phyloP scores from a whole-genome alignment of 2,113 vertebrate species.

The Australoheros scitulus region DNA sequence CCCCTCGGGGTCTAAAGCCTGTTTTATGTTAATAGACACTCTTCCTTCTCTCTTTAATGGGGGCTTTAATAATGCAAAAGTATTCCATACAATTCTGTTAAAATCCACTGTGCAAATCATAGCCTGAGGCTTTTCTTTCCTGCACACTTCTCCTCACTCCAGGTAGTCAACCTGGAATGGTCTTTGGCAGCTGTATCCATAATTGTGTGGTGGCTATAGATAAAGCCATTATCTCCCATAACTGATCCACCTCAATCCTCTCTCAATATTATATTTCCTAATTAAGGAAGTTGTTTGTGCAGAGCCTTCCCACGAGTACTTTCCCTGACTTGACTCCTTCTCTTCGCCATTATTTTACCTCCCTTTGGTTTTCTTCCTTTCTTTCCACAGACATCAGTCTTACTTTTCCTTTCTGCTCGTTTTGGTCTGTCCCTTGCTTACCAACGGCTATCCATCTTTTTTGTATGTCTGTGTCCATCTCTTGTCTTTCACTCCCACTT shows the following conservation, averaged over 20 bases:
- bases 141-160: conserved; percentile 31
- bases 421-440: conserved; percentile 23
- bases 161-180: conserved; percentile 39
- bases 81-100: conserved; percentile 53
- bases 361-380: conserved; percentile 7
- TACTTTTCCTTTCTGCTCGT: conserved; percentile 17
- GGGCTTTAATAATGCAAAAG: conserved; percentile 63
- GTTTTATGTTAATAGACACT: conserved; percentile 62
- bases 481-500: conserved; percentile 2
- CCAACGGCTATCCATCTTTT: conserved; percentile 27
- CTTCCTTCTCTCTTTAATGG: conserved; percentile 54
- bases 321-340: conserved; percentile 26
- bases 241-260: conserved; percentile 66
- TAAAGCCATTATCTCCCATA: conserved; percentile 64
- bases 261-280: conserved; percentile 68
- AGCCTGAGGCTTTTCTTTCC: conserved; percentile 48
- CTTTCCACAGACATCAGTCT: conserved; percentile 27
- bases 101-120: conserved; percentile 60
- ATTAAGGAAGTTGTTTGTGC: conserved; percentile 58
- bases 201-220: conserved; percentile 55
- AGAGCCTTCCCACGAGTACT: conserved; percentile 29
- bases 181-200: conserved; percentile 43
- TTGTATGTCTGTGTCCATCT: not conserved
- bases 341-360: conserved; percentile 22
- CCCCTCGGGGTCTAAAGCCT: conserved; percentile 49